Base-by-base conservation (phyloP, 2,888 invertebrate species). In the Hedya salicella region DNA sequence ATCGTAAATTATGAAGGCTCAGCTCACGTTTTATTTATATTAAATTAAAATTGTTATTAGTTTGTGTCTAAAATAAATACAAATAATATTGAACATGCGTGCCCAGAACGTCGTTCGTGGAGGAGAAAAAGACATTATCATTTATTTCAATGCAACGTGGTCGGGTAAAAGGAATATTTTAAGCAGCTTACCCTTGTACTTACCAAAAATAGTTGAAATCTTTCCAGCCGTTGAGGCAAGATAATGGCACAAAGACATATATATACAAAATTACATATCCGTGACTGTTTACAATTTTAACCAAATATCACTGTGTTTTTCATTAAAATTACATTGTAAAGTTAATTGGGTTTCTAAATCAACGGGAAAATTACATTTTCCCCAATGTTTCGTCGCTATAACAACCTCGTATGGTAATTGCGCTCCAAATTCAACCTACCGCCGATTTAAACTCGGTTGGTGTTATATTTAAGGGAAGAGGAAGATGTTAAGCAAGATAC, bases 301-400 rank as follows among this genome's bases (percentile, higher is more conserved):
- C 13, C 17, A 56, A 44, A 44, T 56, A 56, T 8, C 4, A 30
- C 56, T n/a, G 30, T 44, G 6, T 8, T 40, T 21, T 8, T 8
- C 53, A 54, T 54, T n/a, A 40, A 54, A 42, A 56, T 44, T 56
- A 16, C 17, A 44, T 30, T 30, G 16, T 56, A 44, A 17, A 30
- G 25, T 21, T 30, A 42, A 32, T 56, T 56, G 30, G 30, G 30
- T 30, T n/a, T 30, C 25, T 44, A 56, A 56, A 56, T 44, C 25
- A 44, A 56, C 42, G 21, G 25, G 25, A 56, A 25, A 56, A 56
- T 56, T 42, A 30, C 14, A 14, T 42, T 42, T 56, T 25, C 54
- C 25, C 40, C 40, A 40, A 56, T 56, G 16, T 11, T 25, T 25
- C 40, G 11, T 54, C 17, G 17, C 42, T 44, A 13, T 13, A 44